phyloP scores from a whole-genome alignment of 2,888 invertebrate species.

The Athalia cordata region DNA sequence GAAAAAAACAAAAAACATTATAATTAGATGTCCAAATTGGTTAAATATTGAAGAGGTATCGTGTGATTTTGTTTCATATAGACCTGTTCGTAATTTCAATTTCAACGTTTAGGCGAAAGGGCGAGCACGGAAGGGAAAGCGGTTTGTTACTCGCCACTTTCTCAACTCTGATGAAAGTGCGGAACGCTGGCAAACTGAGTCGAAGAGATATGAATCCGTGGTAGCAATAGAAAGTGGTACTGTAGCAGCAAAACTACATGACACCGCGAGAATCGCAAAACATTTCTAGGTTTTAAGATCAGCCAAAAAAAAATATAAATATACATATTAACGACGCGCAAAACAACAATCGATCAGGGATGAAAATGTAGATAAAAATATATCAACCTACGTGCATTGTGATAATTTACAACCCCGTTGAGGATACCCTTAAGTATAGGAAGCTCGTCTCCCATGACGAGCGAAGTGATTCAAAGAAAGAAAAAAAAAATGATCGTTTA shows the following conservation, averaged over 20 bases:
- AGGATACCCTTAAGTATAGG: slow-evolving; percentile 93
- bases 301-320: not conserved
- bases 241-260: not conserved
- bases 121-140: slow-evolving; percentile 50
- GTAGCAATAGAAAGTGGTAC: slow-evolving; percentile 16
- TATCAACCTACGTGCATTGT: slow-evolving; percentile 91
- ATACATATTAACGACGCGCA: not conserved
- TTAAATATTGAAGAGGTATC: no score
- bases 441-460: slow-evolving; percentile 90
- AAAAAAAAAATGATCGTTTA: not conserved
- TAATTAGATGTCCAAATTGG: no score
- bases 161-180: slow-evolving; percentile 30
- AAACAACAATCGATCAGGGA: slow-evolving; percentile 7
- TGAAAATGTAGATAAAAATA: slow-evolving; percentile 54
- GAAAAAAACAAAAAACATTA: slow-evolving; percentile 52
- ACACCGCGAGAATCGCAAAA: not conserved
- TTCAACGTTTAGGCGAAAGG: slow-evolving; percentile 48
- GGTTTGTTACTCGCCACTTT: slow-evolving; percentile 9
- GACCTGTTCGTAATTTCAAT: slow-evolving; percentile 42
- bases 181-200: not conserved
- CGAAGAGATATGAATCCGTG: slow-evolving; percentile 8
- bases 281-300: not conserved
- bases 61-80: not conserved
- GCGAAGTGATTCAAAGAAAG: not conserved
- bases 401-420: slow-evolving; percentile 92